A percentile compares a stretch with the other conserved stretches of the same genome.
Evolutionary conservation across 2,113 vertebrate species (phyloP).

Genomic region (Microcebus griseorufus): DNA sequence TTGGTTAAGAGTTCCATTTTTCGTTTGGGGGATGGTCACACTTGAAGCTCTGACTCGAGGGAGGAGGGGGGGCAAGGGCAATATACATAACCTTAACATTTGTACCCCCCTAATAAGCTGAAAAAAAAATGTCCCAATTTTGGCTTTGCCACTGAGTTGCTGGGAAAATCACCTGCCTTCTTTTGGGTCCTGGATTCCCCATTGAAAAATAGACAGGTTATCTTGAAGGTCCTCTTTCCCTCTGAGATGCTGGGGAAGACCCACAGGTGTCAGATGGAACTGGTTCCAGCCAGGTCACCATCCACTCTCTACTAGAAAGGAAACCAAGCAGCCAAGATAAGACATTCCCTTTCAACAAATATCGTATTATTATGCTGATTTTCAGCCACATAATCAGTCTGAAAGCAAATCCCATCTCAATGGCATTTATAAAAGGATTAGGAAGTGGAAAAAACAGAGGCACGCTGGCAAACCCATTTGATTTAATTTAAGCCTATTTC

Average conservation of each 20-base stretch:
- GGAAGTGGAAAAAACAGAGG: conserved; percentile 51
- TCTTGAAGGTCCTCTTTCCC: neutral
- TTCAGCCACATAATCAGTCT: conserved; percentile 58
- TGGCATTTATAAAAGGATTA: conserved; percentile 72
- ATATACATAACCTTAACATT: too few relatives aligned
- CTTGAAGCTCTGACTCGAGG: too few relatives aligned
- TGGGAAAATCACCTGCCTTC: neutral
- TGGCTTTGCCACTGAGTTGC: neutral
- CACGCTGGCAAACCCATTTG: conserved; percentile 22
- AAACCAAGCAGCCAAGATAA: conserved; percentile 48
- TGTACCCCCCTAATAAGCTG: too few relatives aligned
- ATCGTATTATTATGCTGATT: conserved; percentile 67
- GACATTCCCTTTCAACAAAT: conserved; percentile 60
- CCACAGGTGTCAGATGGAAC: neutral
- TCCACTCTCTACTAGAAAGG: conserved; percentile 25
- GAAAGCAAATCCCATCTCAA: conserved; percentile 62
- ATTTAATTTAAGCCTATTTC: conserved; percentile 51
- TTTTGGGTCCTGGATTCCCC: neutral
- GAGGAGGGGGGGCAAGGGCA: too few relatives aligned
- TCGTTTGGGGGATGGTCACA: too few relatives aligned
- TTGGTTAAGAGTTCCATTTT: neutral
- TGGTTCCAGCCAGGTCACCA: neutral
- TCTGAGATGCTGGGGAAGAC: neutral
- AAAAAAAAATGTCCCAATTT: neutral
- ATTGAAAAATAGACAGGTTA: neutral